Evolutionary conservation across 2,797 vertebrate species (phyloP).

Genomic region (Tragelaphus oryx): DNA sequence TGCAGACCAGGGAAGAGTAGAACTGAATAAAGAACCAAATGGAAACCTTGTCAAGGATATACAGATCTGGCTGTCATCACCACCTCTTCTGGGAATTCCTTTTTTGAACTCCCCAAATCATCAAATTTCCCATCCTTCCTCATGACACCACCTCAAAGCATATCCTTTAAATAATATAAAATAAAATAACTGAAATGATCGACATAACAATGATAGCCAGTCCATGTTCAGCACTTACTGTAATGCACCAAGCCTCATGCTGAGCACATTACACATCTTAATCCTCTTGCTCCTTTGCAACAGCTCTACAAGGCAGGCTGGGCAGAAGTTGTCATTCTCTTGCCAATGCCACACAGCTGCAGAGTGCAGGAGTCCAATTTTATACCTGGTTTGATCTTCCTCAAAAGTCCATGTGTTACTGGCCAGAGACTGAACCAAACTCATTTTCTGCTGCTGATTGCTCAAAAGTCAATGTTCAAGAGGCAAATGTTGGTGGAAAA

Average conservation of each 20-base stretch:
- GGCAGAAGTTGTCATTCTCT: not conserved
- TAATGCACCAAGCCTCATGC: fast-evolving
- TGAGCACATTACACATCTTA: not conserved
- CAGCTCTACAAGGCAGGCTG: not conserved
- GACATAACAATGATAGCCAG: too few species aligned
- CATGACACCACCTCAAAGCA: not conserved
- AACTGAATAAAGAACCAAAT: not conserved
- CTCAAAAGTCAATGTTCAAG: not conserved
- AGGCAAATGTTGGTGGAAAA: not conserved
- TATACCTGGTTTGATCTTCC: not conserved
- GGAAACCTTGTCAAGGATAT: not conserved
- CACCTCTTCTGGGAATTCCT: not conserved
- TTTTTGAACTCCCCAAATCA: not conserved
- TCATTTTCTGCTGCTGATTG: not conserved
- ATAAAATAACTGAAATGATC: not conserved
- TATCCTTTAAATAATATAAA: not conserved
- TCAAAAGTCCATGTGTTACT: not conserved
- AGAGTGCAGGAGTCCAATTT: not conserved
- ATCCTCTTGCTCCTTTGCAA: not conserved
- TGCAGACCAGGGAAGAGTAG: not conserved
- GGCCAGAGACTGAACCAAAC: not conserved
- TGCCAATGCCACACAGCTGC: not conserved
- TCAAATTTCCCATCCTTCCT: not conserved
- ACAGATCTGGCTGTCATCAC: not conserved
- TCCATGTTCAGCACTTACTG: not conserved